Evolutionary conservation across 1,140 invertebrate species (phyloP), one percentile per base, ranked within the genome.

Genomic region (Drosophila teissieri): DNA sequence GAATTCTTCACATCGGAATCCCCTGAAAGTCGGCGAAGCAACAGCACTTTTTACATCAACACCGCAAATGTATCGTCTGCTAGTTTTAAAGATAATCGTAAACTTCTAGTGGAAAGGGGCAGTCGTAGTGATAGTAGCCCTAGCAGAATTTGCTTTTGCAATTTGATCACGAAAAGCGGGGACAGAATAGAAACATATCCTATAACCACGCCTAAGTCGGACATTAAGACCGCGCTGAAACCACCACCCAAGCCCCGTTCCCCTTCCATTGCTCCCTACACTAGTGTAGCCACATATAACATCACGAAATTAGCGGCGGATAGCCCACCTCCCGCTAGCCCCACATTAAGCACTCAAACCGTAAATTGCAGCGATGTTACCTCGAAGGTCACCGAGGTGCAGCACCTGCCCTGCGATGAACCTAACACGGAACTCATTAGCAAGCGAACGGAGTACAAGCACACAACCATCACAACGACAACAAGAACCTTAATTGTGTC

Each of bases 401-500:
- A 57, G 12, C 90, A 70, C n/a, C 52, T 81, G 39, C 83, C 80
- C 48, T 51, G 78, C 42, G 58, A 62, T 2, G 75, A 89, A 4
- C 60, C 69, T 12, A 42, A 72, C 24, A 77, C 58, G 6, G 45
- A 70, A 22, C 27, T 88, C 8, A 72, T 63, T 24, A 74, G 51
- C n/a, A 78, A 73, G 40, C 75, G 83, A 4, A 46, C 73, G 0
- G 89, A 92, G 62, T 61, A 67, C 24, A 88, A 62, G 0, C 73
- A 78, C 53, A 83, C 65, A 11, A 84, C 75, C 2, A 91, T 75
- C 8, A 91, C 78, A 4, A 92, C 84, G 4, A 91, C 80, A 0
- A 92, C 90, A 14, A 78, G 63, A 40, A 91, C 89, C 0, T 8
- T 90, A 53, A 79, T 90, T 34, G 54, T 91, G 6, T 78, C 91